A percentile compares a stretch with the other conserved stretches of the same genome.
phyloP scores from a whole-genome alignment of 2,113 vertebrate genomes.

The Scytalopus superciliaris region DNA sequence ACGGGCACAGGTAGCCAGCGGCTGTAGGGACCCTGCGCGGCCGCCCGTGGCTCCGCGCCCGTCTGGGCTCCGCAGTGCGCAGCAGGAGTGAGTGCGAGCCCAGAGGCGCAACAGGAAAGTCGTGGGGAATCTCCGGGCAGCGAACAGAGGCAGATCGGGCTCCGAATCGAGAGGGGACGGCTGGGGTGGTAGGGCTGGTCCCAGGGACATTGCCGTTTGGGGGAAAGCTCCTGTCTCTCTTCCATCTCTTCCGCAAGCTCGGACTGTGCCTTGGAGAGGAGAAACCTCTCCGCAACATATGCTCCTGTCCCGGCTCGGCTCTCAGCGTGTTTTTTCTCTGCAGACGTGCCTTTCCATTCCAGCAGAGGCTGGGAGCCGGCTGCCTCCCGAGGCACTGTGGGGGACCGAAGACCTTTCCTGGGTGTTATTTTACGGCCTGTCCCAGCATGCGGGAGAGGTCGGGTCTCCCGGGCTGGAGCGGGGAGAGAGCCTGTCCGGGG shows the following conservation, averaged over 20 bases:
- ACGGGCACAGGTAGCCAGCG: neutral
- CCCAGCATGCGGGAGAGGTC: neutral
- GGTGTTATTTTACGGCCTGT: neutral
- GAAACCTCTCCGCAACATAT: neutral
- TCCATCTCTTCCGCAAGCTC: neutral
- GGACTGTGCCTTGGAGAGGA: neutral
- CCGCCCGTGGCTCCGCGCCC: neutral
- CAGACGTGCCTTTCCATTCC: neutral
- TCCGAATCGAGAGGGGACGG: neutral
- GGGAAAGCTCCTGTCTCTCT: neutral
- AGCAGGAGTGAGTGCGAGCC: neutral
- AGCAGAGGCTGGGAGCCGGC: neutral
- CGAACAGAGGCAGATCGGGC: too few relatives aligned
- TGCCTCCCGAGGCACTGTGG: neutral
- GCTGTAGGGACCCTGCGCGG: too few relatives aligned
- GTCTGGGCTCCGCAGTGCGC: neutral
- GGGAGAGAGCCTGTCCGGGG: too few relatives aligned
- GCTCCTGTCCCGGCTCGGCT: neutral
- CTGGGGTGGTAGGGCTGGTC: neutral
- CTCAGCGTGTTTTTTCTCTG: neutral
- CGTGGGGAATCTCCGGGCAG: too few relatives aligned
- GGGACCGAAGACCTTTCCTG: neutral
- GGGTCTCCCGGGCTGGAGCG: neutral
- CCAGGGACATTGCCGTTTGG: neutral
- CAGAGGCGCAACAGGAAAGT: neutral